A percentile compares a stretch with the other conserved stretches of the same genome.
Evolutionary conservation across 2,113 vertebrate species (phyloP).

Genomic region (Struthio camelus): DNA sequence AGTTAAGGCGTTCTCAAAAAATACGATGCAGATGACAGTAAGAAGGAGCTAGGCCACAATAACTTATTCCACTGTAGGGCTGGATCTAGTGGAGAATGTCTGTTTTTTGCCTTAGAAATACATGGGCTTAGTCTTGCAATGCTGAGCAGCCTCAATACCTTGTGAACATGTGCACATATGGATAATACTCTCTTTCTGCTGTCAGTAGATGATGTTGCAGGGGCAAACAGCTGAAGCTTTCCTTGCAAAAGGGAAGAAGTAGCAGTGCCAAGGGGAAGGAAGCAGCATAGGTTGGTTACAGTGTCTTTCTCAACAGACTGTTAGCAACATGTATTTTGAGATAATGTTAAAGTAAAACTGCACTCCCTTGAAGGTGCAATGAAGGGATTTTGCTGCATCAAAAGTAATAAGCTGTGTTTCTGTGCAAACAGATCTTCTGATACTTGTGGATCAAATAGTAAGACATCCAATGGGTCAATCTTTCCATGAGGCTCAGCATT

Average conservation of each 20-base stretch:
- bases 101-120: background rate
- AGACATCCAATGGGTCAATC: background rate
- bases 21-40: background rate
- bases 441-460: background rate
- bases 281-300: background rate
- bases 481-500: background rate
- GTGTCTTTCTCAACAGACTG: background rate
- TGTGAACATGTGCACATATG: accelerated
- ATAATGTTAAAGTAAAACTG: background rate
- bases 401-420: background rate
- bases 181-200: background rate
- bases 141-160: background rate
- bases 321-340: background rate
- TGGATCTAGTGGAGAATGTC: background rate
- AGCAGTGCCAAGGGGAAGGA: accelerated
- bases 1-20: background rate
- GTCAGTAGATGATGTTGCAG: background rate
- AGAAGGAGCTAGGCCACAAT: background rate
- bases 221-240: background rate
- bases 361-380: background rate
- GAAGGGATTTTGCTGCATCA: background rate
- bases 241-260: background rate
- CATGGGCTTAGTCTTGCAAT: background rate
- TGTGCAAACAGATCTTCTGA: background rate
- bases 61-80: background rate